A percentile compares a stretch with the other conserved stretches of the same genome.
phyloP scores from a whole-genome alignment of 2,797 vertebrate genomes.

The Mus minutoides region DNA sequence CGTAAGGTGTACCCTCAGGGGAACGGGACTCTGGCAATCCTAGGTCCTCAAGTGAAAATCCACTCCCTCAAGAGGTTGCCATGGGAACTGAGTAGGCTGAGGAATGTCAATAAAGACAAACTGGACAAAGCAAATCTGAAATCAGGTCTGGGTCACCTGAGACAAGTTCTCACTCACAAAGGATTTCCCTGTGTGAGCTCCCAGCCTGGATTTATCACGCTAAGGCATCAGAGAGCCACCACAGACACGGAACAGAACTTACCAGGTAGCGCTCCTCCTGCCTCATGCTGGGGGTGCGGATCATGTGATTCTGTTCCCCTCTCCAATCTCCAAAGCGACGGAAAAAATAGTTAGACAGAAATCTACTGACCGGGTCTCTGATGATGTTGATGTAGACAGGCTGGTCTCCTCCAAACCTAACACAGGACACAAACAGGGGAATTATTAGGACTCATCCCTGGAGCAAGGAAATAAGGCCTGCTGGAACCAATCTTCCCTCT shows the following conservation, averaged over 20 bases:
- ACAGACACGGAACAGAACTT: conserved; percentile 79
- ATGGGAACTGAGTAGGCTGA: not conserved
- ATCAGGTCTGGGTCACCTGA: not conserved
- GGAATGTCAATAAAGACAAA: not conserved
- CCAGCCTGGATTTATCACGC: not conserved
- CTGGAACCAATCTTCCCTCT: not conserved
- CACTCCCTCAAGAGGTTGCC: not conserved
- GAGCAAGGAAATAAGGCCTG: not conserved
- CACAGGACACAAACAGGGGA: conserved; percentile 64
- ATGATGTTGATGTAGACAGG: conserved; percentile 99
- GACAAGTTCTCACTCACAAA: not conserved
- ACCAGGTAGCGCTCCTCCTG: conserved; percentile 99
- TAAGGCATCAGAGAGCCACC: accelerated
- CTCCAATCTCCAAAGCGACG: conserved; percentile 99
- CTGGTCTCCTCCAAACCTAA: conserved; percentile 97
- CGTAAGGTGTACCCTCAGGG: accelerated
- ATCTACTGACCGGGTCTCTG: conserved; percentile 96
- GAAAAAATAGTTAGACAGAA: conserved; percentile 99
- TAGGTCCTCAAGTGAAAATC: not conserved
- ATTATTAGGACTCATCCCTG: conserved; percentile 49
- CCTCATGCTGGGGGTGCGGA: conserved; percentile 98
- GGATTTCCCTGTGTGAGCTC: not conserved
- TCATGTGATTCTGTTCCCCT: conserved; percentile 98
- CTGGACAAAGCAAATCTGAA: not conserved
- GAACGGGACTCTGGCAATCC: not conserved